phyloP scores from a whole-genome alignment of 2,888 invertebrate genomes.

The Microchrysa polita region DNA sequence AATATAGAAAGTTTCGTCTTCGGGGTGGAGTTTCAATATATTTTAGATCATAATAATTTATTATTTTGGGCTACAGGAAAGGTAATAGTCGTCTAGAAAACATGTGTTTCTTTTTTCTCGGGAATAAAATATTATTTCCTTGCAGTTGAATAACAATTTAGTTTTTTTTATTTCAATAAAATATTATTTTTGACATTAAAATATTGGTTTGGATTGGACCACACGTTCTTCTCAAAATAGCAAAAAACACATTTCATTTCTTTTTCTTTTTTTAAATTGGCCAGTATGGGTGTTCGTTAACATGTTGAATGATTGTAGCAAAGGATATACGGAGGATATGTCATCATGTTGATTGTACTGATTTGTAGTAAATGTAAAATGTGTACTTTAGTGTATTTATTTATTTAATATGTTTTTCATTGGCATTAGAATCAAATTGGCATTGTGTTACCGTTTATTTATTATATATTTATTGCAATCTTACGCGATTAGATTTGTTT shows the following conservation, averaged over 20 bases:
- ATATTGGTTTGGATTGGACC: background rate
- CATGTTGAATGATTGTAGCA: constrained; percentile 2
- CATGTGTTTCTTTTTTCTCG: too few species aligned
- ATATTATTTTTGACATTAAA: too few species aligned
- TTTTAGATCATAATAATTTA: too few species aligned
- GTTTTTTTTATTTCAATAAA: too few species aligned
- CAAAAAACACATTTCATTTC: background rate
- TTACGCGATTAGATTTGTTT: constrained; percentile 8
- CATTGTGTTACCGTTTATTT: background rate
- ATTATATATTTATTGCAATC: constrained; percentile 10
- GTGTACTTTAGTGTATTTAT: constrained; percentile 1
- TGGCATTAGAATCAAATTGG: too few species aligned
- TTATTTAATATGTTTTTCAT: background rate
- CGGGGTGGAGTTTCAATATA: too few species aligned
- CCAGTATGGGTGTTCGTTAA: background rate
- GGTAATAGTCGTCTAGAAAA: too few species aligned
- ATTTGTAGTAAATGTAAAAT: background rate
- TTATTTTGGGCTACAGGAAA: too few species aligned
- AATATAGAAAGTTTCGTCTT: too few species aligned
- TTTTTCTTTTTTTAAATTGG: background rate
- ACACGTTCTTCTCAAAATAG: background rate
- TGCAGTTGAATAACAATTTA: too few species aligned
- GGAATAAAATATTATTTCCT: too few species aligned
- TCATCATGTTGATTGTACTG: constrained; percentile 31
- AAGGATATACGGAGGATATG: constrained; percentile 22